phyloP scores from a whole-genome alignment of 1,140 invertebrate genomes.

The Drosophila micromelanica region DNA sequence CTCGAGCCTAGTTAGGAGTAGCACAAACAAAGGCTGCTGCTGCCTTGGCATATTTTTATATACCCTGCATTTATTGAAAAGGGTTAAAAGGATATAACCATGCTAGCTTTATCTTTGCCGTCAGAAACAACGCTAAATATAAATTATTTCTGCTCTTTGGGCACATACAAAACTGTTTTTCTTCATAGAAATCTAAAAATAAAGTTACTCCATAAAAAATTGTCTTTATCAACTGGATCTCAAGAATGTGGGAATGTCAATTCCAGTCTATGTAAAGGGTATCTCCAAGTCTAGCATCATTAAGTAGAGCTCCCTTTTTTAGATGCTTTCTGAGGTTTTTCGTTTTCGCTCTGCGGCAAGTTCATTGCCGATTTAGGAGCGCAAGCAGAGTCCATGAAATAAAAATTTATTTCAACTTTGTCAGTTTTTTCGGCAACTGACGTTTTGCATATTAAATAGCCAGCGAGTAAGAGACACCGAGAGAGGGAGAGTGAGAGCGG shows the following conservation, averaged over 20 bases:
- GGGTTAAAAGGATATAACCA: not conserved
- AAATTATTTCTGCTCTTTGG: too few relatives aligned
- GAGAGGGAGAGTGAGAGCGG: constrained; percentile 1
- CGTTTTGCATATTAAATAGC: constrained; percentile 81
- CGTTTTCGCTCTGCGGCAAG: constrained; percentile 62
- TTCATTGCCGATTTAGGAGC: constrained; percentile 70
- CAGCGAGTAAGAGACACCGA: constrained; percentile 5
- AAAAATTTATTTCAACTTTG: constrained; percentile 83
- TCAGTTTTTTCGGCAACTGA: constrained; percentile 76
- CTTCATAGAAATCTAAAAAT: too few relatives aligned
- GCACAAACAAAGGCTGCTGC: constrained; percentile 41
- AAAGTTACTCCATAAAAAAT: too few relatives aligned
- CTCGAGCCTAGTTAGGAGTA: constrained; percentile 47
- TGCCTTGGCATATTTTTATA: constrained; percentile 63
- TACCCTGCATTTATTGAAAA: not conserved
- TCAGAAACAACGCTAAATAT: too few relatives aligned
- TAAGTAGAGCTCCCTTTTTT: not conserved
- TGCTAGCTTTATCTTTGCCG: too few relatives aligned
- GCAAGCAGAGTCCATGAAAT: constrained; percentile 74
- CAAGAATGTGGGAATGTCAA: too few relatives aligned
- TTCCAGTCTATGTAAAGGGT: constrained; percentile 1
- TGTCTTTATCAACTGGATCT: too few relatives aligned
- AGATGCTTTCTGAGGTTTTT: constrained; percentile 11
- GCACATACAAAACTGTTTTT: too few relatives aligned
- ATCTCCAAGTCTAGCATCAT: not conserved